Conservation (phyloP, 2,797 vertebrate genomes). For the Chloroceryle inda region DNA sequence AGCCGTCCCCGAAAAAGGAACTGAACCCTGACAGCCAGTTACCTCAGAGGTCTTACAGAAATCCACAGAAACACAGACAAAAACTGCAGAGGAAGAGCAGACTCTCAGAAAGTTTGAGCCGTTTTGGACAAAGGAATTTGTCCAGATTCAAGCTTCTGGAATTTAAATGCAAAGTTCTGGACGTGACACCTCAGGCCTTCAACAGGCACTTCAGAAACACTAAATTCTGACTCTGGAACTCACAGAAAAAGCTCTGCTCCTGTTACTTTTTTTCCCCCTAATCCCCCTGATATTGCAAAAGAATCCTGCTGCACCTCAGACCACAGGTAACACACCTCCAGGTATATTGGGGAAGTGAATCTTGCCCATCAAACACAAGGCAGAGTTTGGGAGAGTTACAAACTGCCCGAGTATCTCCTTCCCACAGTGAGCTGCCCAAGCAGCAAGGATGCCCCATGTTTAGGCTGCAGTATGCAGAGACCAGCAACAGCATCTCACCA, state of each 20-base stretch:
- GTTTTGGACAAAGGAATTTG: not conserved
- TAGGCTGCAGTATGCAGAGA: not conserved
- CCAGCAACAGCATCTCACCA: not conserved
- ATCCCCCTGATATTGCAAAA: not conserved
- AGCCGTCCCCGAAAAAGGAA: not conserved
- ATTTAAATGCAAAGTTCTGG: not conserved
- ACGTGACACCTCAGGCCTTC: not conserved
- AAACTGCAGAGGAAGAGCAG: not conserved
- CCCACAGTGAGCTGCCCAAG: not conserved
- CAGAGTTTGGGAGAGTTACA: not conserved
- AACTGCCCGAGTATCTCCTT: not conserved
- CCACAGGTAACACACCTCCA: not conserved
- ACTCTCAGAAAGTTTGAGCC: not conserved
- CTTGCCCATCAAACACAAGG: not conserved
- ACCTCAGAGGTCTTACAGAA: not conserved
- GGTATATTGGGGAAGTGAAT: not conserved
- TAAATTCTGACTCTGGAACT: not conserved
- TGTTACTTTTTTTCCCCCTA: not conserved
- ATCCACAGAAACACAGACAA: not conserved
- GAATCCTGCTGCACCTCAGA: not conserved
- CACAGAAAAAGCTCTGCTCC: not conserved
- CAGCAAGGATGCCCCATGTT: not conserved
- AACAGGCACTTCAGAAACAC: not conserved
- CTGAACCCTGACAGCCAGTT: not conserved
- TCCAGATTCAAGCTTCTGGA: not conserved